phyloP scores from a whole-genome alignment of 53 echinoderm and acorn worm species.

The Antedon mediterranea region DNA sequence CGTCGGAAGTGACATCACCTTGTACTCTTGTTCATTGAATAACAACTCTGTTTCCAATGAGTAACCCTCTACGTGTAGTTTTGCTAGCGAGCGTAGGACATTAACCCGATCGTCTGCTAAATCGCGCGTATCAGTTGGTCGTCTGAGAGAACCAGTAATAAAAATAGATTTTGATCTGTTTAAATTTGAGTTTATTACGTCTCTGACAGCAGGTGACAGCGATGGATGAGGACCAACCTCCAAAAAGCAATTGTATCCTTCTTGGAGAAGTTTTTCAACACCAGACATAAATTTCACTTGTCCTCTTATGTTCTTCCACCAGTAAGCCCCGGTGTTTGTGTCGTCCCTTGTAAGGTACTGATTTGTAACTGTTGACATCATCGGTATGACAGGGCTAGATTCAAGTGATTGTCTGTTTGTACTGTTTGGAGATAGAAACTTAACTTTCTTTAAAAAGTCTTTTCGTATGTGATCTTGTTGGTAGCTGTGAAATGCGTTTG shows the following conservation, averaged over 20 bases:
- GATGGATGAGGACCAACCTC: conserved; percentile 86
- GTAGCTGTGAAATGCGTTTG: conserved; percentile 93
- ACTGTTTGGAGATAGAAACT: conserved; percentile 36
- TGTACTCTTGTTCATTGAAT: conserved; percentile 46
- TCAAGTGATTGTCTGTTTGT: conserved; percentile 24
- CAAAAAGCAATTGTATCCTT: conserved; percentile 78
- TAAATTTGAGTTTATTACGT: conserved; percentile 35
- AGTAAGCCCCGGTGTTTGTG: conserved; percentile 61
- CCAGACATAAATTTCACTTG: conserved; percentile 65
- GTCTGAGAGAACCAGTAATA: conserved; percentile 61
- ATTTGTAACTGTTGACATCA: conserved; percentile 78
- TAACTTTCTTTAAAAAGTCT: conserved; percentile 69
- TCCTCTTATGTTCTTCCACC: conserved; percentile 86
- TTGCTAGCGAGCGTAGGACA: conserved; percentile 58
- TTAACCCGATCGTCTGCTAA: conserved; percentile 76
- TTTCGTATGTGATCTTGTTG: conserved; percentile 81
- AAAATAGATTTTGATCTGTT: conserved; percentile 33
- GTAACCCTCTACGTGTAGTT: conserved; percentile 81
- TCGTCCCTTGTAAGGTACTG: conserved; percentile 52
- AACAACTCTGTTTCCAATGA: conserved; percentile 54
- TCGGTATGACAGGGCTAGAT: conserved; percentile 59
- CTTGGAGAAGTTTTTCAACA: conserved; percentile 56
- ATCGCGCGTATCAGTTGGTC: conserved; percentile 69
- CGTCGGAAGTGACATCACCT: conserved; percentile 71
- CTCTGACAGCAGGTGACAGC: conserved; percentile 62